Base-by-base conservation (phyloP, 2,797 vertebrate genomes). In the Poecile montanus region DNA sequence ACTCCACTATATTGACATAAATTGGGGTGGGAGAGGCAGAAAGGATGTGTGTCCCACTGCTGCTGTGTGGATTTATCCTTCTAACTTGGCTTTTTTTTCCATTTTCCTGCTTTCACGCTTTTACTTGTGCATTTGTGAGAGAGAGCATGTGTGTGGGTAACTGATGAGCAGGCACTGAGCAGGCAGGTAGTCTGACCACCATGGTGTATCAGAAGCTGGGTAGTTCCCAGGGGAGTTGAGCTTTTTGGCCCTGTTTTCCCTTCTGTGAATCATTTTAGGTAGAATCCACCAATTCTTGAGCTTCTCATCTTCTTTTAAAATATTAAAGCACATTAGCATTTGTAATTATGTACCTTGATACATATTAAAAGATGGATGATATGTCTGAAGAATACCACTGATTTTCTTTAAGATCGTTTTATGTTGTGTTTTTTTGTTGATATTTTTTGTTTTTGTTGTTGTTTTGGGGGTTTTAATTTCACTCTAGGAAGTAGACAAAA, bases 161-260 rank as follows among this genome's bases (percentile, higher is more conserved):
- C 18, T 30, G 61, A 4, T 67, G 68, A 45, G 80, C 38, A 36
- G 76, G 44, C 13, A 4, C 14, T 9, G 70, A 30, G 50, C 42
- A 12, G 30, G 16, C 34, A 30, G 66, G 8, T 5, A 2, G 23
- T 20, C 27, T 53, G 74, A 71, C 34, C 18, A 3, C 32, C 2
- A 29, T 0, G 0, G 1, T 8, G 2, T 26, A 3, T 22, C n/a
- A 14, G 56, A 29, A 85, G 53, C 51, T 81, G 44, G 8, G 21
- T 7, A 17, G 16, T 34, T 50, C 50, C 10, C 27, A 40, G 25
- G 27, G 18, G 17, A 21, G 17, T 11, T 73, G 40, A 68, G 32
- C 27, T 56, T 86, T 61, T 32, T 42, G 25, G 16, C 13, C 5
- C 30, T 63, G 5, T 25, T 80, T 50, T 58, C 6, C 7, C 22